Evolutionary conservation across 2,797 vertebrate genomes (phyloP).

Genomic region (Melanotaenia pygmaea): DNA sequence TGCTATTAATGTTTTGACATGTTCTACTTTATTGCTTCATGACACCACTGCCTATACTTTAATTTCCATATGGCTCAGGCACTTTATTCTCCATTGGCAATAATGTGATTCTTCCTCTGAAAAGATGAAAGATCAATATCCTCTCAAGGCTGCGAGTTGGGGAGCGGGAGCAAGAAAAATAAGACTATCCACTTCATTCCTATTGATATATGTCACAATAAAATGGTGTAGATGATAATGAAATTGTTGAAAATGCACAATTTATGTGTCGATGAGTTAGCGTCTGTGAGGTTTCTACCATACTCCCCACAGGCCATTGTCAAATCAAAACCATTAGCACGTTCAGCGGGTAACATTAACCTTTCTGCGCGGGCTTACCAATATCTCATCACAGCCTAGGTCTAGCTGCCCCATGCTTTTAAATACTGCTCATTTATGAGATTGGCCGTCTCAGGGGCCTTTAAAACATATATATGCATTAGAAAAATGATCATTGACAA

Average conservation of each 20-base stretch:
- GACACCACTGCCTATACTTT: constrained; percentile 43
- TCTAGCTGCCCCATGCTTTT: constrained; percentile 63
- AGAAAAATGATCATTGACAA: constrained; percentile 79
- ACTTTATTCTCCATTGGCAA: constrained; percentile 75
- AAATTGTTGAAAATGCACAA: constrained; percentile 81
- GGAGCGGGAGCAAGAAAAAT: constrained; percentile 71
- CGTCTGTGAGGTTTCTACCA: constrained; percentile 63
- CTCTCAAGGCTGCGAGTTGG: constrained; percentile 74
- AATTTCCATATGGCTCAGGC: constrained; percentile 71
- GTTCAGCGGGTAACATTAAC: constrained; percentile 80
- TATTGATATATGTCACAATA: constrained; percentile 74
- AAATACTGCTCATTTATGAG: constrained; percentile 70
- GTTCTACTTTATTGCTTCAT: constrained; percentile 57
- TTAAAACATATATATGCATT: constrained; percentile 78
- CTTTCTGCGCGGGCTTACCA: constrained; percentile 79
- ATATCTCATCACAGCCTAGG: constrained; percentile 78
- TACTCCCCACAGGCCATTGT: constrained; percentile 80
- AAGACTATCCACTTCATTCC: constrained; percentile 76
- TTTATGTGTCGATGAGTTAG: constrained; percentile 80
- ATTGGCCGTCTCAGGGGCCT: constrained; percentile 66
- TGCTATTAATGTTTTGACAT: constrained; percentile 58
- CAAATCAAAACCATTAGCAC: constrained; percentile 79
- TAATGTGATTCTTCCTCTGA: constrained; percentile 77
- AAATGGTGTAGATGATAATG: constrained; percentile 78
- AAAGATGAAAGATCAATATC: constrained; percentile 83